Base-by-base conservation (phyloP, 1,140 invertebrate genomes). In the Pogonomyrmex californicus region DNA sequence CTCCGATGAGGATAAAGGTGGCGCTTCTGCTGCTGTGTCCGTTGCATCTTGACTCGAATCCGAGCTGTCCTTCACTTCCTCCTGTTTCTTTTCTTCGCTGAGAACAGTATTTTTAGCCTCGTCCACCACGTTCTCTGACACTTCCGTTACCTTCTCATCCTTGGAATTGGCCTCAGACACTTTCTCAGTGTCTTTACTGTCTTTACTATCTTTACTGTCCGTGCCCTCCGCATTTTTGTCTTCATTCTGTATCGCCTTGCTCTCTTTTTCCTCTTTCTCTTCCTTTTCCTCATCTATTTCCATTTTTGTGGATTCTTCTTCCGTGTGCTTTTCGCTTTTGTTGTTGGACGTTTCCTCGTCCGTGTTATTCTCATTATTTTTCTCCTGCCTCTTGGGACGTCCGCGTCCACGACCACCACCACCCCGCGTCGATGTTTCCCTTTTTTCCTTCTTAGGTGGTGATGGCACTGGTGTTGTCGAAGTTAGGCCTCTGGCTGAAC, bases 381-480 rank as follows among this genome's bases (percentile, higher is more conserved):
- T 95, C 17, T 94, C 94, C 85, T 95, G 94, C 56, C 94, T 92
- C 82, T 95, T 95, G 9, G 95, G 95, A 76, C 94, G 94, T 7
- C 95, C 95, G 68, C 95, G 92, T 49, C 95, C 95, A 58, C 94
- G 94, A 60, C 93, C 94, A 10, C 91, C 91, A 0, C 90, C 89
- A 44, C 91, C 92, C n/a, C 93, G 91, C 4, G 88, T 60, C 10
- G 92, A 87, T 12, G 95, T 91, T 30, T 96, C 95, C 12, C 93
- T 93, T 56, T 96, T 96, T 30, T 95, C 94, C 66, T 95, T 95
- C 47, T 95, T 95, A 0, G 95, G 92, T 4, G 95, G 95, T 12
- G 95, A 94, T 56, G 95, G 95, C 5, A 94, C 93, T 30, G 94
- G 93, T 5, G 94, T 91, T 0, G 93, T 86, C 2, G 93, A 87